phyloP scores from a whole-genome alignment of 1,140 invertebrate species.

The Gryllus bimaculatus region DNA sequence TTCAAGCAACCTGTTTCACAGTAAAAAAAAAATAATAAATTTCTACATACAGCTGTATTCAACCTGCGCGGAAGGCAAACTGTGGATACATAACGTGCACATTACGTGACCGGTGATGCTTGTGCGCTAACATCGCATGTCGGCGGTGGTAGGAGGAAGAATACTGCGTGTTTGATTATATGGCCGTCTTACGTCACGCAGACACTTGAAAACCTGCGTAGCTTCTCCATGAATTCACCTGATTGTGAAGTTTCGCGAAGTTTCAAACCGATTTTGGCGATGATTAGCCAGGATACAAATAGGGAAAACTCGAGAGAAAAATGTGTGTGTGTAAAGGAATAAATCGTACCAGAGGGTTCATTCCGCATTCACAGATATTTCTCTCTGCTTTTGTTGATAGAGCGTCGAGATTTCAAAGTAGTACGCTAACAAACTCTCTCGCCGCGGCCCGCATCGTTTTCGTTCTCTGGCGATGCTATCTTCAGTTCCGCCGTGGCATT shows the following conservation, averaged over 20 bases:
- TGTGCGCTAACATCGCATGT: neutral
- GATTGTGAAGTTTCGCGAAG: neutral
- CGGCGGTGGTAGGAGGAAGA: neutral
- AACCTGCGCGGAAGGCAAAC: neutral
- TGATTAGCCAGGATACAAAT: neutral
- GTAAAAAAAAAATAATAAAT: neutral
- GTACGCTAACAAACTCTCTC: neutral
- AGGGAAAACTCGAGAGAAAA: neutral
- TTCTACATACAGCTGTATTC: no score
- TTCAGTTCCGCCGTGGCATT: neutral
- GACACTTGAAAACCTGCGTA: neutral
- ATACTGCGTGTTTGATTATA: neutral
- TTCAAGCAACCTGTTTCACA: neutral
- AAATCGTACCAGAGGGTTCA: neutral
- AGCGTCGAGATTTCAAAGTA: neutral
- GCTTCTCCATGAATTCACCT: neutral
- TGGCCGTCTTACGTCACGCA: neutral
- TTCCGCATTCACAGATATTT: neutral
- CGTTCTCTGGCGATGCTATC: neutral
- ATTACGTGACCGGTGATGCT: neutral
- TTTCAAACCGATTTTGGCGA: neutral
- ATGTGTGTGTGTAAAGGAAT: neutral
- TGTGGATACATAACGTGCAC: neutral
- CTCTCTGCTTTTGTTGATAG: neutral
- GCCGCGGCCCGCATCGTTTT: neutral